Base-by-base conservation (phyloP, 1,140 invertebrate genomes). In the Trichogramma pretiosum region DNA sequence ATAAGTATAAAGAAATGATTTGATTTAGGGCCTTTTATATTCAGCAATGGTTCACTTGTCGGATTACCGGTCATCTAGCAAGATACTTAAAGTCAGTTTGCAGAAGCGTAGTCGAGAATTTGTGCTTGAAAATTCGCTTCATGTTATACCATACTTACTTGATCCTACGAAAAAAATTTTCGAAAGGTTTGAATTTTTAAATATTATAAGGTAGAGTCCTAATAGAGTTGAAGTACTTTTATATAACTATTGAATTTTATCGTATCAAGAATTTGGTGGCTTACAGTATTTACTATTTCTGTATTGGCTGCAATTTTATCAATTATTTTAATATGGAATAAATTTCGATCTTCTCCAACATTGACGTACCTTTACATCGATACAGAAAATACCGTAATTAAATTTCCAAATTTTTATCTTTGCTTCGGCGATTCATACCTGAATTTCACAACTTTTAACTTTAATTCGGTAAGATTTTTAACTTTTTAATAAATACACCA, bases 331-430 rank as follows among this genome's bases (percentile, higher is more conserved):
- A 70, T 87, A 17, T 84, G 82, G 81, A 76, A 82, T 52, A 86
- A 85, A 60, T 87, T 87, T 65, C 81, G 84, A 72, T 85, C 81
- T 0, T 83, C 83, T 67, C 84, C 84, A 2, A 86, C 83, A 0
- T 83, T 86, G n/a, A 86, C 82, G 16, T 83, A 77, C 2, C 43
- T 72, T 5, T 60, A 64, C 38, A 61, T 51, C 9, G n/a, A 40
- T 11, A 53, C 46, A 8, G 52, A 56, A 0, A 13, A 47, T 9
- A 21, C 24, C 4, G 8, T 13, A 5, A 34, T 55, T 1, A 22
- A 49, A 22, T 63, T 59, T 35, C 61, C 59, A 8, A 48, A 48
- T 35, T 3, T 61, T 0, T 49, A 40, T 11, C 11, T 63, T 4
- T 62, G 59, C 24, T 49, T 52, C 10, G 30, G 55, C 5, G 50